Percentiles rank a stretch among this genome's conserved stretches.
These are phyloP conservation scores for Osedax frankpressi DNA, from an alignment of 2,888 invertebrate species.

Conservation along the genomic window DNA sequence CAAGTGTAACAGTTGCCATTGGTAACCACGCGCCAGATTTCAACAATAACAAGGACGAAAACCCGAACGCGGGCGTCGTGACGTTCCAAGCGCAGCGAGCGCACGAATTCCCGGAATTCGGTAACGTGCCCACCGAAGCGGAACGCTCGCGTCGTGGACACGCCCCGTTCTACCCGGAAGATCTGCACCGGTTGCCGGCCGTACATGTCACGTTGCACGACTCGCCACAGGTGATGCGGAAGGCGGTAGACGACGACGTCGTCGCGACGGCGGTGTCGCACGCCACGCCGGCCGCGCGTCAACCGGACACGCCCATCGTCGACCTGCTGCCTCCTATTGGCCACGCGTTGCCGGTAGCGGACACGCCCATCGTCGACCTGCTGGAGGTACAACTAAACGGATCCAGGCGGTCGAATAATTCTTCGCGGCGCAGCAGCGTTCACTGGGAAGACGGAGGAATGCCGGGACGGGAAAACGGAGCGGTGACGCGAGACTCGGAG, in stretches of 20 bases:
- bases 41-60: neutral
- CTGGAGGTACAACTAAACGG: neutral
- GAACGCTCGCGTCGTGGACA: no score
- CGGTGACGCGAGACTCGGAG: no score
- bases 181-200: constrained; percentile 38
- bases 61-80: neutral
- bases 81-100: neutral
- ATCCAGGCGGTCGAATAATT: no score
- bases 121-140: constrained; percentile 51
- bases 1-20: neutral
- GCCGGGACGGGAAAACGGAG: neutral
- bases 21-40: neutral
- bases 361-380: neutral
- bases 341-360: neutral
- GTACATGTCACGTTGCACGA: neutral
- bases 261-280: no score
- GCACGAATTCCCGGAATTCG: neutral
- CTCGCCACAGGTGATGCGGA: no score
- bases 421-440: neutral
- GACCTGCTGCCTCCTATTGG: no score
- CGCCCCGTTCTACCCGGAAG: constrained; percentile 59
- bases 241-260: constrained; percentile 2
- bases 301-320: neutral
- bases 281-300: neutral
- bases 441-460: neutral